These are phyloP conservation scores for Adrianichthys oophorus DNA, from an alignment of 2,797 vertebrate genomes.

Conservation along the genomic window DNA sequence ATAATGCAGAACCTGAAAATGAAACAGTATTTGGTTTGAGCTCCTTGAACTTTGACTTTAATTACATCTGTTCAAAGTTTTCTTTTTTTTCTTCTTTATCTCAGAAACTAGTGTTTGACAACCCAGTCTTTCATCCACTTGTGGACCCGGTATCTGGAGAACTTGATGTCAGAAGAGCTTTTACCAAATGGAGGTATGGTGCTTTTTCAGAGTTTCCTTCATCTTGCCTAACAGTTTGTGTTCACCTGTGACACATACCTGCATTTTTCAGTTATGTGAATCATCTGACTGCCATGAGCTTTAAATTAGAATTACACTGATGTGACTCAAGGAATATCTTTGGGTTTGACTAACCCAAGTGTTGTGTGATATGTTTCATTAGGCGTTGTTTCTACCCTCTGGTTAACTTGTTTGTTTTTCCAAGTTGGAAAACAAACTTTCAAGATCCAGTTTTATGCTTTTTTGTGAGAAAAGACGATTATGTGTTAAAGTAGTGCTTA, in stretches of 20 bases:
- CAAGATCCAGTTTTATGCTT: too few species aligned
- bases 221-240: neutral
- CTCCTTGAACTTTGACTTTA: too few species aligned
- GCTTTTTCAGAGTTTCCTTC: neutral
- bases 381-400: too few species aligned
- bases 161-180: conserved; percentile 95
- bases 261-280: neutral
- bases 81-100: conserved; percentile 21
- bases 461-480: too few species aligned
- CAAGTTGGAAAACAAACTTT: too few species aligned
- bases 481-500: too few species aligned
- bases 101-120: conserved; percentile 94
- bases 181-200: conserved; percentile 95
- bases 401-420: too few species aligned
- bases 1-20: too few species aligned
- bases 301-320: neutral
- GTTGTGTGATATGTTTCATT: too few species aligned
- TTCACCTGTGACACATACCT: neutral
- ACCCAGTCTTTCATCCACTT: conserved; percentile 94
- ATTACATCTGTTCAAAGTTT: neutral
- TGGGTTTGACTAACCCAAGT: too few species aligned
- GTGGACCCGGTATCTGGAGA: conserved; percentile 95
- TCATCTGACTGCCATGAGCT: neutral
- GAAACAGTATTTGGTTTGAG: too few species aligned
- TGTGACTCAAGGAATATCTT: neutral